A percentile compares a stretch with the other conserved stretches of the same genome.
Conservation (phyloP, 2,888 invertebrate genomes). For the Zootermopsis nevadensis region DNA sequence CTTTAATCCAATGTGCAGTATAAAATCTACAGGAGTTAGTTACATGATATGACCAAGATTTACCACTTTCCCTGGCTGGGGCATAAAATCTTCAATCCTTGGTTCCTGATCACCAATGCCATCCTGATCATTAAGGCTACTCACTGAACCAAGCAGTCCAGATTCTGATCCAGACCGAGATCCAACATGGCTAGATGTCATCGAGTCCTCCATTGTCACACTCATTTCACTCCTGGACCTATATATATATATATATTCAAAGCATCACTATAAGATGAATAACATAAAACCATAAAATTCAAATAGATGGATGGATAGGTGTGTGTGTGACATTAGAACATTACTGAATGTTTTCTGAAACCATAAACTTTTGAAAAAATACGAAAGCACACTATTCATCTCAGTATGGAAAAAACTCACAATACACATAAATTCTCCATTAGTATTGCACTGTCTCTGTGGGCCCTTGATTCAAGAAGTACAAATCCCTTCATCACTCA, state of each 20-base stretch:
- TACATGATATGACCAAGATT: conserved; percentile 14
- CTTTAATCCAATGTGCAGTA: too few relatives aligned
- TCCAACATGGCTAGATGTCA: conserved; percentile 62
- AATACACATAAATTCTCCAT: too few relatives aligned
- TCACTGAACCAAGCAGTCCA: conserved; percentile 64
- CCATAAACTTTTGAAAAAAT: too few relatives aligned
- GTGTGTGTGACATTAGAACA: too few relatives aligned
- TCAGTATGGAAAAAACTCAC: too few relatives aligned
- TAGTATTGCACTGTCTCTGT: too few relatives aligned
- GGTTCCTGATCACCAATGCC: conserved; percentile 60
- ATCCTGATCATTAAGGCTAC: conserved; percentile 63
- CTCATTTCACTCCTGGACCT: conserved; percentile 61
- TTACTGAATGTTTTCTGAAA: too few relatives aligned
- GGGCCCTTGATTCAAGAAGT: too few relatives aligned
- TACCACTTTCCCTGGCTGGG: conserved; percentile 58
- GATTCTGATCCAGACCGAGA: conserved; percentile 58
- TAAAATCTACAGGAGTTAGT: too few relatives aligned
- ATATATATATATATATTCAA: conserved; percentile 55
- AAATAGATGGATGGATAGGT: background rate
- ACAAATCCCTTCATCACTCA: too few relatives aligned
- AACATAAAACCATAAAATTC: too few relatives aligned
- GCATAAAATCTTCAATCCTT: conserved; percentile 59
- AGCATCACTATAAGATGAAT: background rate
- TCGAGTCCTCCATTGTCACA: conserved; percentile 61
- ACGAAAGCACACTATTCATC: too few relatives aligned